These are phyloP conservation scores for Ranitomeya imitator DNA, from an alignment of 2,113 vertebrate genomes.

Conservation along the genomic window DNA sequence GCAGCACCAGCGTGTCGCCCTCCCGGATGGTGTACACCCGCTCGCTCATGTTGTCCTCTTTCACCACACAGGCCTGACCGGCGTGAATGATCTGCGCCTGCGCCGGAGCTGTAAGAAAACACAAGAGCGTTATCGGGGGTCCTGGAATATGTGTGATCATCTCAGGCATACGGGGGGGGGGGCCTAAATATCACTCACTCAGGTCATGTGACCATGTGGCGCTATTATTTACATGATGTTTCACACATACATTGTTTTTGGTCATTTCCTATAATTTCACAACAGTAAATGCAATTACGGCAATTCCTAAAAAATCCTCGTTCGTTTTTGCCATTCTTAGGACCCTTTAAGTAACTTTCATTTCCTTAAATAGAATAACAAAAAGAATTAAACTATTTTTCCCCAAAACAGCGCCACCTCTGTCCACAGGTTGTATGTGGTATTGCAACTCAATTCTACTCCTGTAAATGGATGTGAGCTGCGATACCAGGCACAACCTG, in stretches of 20 bases:
- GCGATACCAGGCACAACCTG: not conserved
- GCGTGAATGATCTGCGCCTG: slow-evolving; percentile 96
- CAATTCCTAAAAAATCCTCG: no score
- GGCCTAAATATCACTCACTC: no score
- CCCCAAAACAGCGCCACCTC: not conserved
- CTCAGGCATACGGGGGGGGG: no score
- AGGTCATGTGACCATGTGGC: no score
- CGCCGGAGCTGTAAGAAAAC: slow-evolving; percentile 80
- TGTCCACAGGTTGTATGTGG: not conserved
- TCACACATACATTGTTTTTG: no score
- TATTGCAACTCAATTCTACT: not conserved
- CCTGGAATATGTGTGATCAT: not conserved
- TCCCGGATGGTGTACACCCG: slow-evolving; percentile 97
- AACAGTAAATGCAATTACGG: no score
- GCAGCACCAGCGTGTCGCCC: slow-evolving; percentile 88
- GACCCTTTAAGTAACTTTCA: no score
- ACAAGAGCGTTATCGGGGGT: not conserved
- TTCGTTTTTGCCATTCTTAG: no score
- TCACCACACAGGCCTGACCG: slow-evolving; percentile 94
- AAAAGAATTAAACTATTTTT: not conserved
- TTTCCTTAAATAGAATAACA: no score
- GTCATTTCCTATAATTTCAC: no score
- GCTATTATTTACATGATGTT: no score
- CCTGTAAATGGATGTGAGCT: not conserved
- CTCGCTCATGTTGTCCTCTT: slow-evolving; percentile 96